Conservation (phyloP, 2,888 invertebrate species). For the Drymonia ruficornis region DNA sequence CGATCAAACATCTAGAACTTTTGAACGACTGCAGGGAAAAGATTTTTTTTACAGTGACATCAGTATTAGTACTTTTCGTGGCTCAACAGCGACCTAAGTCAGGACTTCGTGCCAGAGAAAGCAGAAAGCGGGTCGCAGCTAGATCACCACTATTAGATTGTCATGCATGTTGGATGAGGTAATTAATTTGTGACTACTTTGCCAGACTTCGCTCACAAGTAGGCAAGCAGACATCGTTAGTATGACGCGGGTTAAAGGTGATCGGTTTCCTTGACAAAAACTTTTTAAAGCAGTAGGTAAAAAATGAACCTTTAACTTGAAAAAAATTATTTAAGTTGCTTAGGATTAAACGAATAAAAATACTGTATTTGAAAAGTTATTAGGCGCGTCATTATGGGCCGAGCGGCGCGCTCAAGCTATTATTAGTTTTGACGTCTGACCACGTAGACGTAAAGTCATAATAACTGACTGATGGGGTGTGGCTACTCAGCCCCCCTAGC, state of each 20-base stretch:
- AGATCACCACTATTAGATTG: constrained; percentile 81
- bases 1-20: no score
- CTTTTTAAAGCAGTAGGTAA: not conserved
- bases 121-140: constrained; percentile 78
- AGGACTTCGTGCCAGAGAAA: constrained; percentile 80
- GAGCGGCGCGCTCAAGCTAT: no score
- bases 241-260: not conserved
- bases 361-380: no score
- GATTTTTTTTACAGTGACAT: constrained; percentile 4
- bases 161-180: constrained; percentile 79
- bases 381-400: no score
- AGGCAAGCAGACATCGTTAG: not conserved
- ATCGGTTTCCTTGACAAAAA: not conserved
- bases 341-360: no score
- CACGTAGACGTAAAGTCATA: no score
- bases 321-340: no score
- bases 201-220: constrained; percentile 38
- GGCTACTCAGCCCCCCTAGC: no score
- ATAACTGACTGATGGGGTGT: no score
- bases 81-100: constrained; percentile 53
- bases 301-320: no score
- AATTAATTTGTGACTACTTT: constrained; percentile 78
- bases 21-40: no score
- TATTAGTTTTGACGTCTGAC: no score
- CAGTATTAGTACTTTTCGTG: constrained; percentile 30